Percentiles rank a stretch among this genome's conserved stretches.
phyloP scores from a whole-genome alignment of 2,888 invertebrate species.

The Ophion costatus region DNA sequence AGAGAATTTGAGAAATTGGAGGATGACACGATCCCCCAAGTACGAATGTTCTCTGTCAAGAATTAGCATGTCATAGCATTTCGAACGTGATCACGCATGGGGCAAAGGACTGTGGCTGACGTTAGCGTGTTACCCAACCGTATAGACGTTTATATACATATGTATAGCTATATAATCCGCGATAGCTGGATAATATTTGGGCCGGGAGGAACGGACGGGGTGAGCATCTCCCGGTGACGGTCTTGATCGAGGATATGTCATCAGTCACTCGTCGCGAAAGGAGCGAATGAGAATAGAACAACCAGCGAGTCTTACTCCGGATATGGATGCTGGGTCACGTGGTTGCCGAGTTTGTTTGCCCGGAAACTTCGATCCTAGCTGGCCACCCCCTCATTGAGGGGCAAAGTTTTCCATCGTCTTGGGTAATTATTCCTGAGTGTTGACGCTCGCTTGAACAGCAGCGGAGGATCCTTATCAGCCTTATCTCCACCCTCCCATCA shows the following conservation, averaged over 20 bases:
- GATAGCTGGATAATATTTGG: constrained; percentile 69
- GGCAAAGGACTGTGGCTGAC: constrained; percentile 29
- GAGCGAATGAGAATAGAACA: constrained; percentile 62
- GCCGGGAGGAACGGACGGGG: constrained; percentile 69
- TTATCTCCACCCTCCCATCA: neutral
- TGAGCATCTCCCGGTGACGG: constrained; percentile 56
- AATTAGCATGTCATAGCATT: constrained; percentile 66
- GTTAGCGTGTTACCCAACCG: neutral
- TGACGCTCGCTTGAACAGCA: constrained; percentile 20
- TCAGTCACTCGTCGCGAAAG: constrained; percentile 75
- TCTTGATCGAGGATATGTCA: constrained; percentile 81
- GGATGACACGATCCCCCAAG: constrained; percentile 10
- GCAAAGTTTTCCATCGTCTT: constrained; percentile 13
- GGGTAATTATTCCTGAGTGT: constrained; percentile 14
- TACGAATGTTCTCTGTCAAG: constrained; percentile 33
- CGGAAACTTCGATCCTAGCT: constrained; percentile 74
- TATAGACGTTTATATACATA: neutral
- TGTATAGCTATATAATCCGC: constrained; percentile 22
- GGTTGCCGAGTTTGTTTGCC: constrained; percentile 69
- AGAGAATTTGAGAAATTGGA: constrained; percentile 31
- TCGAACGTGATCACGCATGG: constrained; percentile 61
- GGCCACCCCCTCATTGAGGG: constrained; percentile 28
- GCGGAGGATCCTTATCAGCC: neutral
- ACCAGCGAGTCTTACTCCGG: constrained; percentile 55
- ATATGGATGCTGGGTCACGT: constrained; percentile 67